Conservation (phyloP, 2,113 vertebrate species). For the Fulmarus glacialis region DNA sequence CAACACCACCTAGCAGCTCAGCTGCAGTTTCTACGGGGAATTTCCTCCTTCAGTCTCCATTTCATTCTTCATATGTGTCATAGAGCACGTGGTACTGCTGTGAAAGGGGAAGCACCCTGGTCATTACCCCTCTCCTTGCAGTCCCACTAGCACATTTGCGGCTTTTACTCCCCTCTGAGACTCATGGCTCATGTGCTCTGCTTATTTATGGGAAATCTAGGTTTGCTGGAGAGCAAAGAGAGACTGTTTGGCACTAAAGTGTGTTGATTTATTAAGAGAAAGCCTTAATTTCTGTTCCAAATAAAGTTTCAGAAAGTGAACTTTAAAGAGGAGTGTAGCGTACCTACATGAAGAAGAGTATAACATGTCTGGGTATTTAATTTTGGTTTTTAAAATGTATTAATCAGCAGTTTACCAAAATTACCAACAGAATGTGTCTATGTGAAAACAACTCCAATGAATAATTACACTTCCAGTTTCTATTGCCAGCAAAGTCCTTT, state of each 20-base stretch:
- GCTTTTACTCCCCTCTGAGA: not conserved
- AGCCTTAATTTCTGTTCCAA: not conserved
- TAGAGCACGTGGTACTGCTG: accelerated
- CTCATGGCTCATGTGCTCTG: not conserved
- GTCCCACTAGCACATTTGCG: not conserved
- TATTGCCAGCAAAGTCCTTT: not conserved
- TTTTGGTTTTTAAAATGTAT: not conserved
- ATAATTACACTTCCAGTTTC: not conserved
- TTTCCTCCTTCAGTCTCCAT: not conserved
- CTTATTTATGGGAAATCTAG: not conserved
- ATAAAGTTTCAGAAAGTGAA: not conserved
- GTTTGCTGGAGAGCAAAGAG: not conserved
- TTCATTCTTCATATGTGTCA: not conserved
- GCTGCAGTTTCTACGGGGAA: not conserved
- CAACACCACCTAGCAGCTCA: not conserved
- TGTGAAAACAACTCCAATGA: not conserved
- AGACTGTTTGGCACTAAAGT: not conserved
- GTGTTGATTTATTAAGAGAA: not conserved
- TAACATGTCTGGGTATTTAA: not conserved
- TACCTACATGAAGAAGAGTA: not conserved
- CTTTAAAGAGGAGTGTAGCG: not conserved
- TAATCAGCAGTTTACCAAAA: not conserved
- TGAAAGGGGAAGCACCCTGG: not conserved
- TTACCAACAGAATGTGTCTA: not conserved
- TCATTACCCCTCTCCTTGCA: not conserved